Evolutionary conservation across 2,113 vertebrate species (phyloP).

Genomic region (Pygathrix nemaeus): DNA sequence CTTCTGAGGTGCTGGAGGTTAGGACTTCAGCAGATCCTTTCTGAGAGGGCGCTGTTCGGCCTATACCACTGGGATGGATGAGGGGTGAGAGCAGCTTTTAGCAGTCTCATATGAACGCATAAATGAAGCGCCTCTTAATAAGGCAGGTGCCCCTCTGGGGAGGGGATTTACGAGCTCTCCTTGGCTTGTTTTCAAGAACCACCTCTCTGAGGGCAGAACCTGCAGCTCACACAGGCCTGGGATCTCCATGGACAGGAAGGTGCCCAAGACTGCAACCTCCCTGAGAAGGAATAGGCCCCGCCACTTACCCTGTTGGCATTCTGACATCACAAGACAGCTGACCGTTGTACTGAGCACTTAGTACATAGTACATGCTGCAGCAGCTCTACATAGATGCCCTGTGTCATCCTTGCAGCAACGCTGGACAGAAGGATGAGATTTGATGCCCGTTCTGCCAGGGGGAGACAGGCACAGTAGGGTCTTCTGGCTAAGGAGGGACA

Average conservation of each 20-base stretch:
- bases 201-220: neutral
- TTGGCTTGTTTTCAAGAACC: neutral
- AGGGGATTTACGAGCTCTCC: neutral
- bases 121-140: neutral
- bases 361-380: rapidly evolving
- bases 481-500: neutral
- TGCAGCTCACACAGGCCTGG: neutral
- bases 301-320: too few species aligned
- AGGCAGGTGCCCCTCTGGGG: neutral
- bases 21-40: neutral
- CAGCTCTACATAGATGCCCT: neutral
- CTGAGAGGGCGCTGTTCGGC: neutral
- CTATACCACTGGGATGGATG: too few species aligned
- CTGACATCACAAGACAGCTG: neutral
- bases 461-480: neutral
- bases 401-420: neutral
- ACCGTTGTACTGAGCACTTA: too few species aligned
- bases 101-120: neutral
- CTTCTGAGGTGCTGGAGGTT: neutral
- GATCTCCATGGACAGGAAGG: rapidly evolving
- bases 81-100: too few species aligned
- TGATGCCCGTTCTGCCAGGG: neutral
- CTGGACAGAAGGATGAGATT: neutral
- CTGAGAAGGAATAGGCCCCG: rapidly evolving
- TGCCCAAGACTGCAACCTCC: neutral